A percentile compares a stretch with the other conserved stretches of the same genome.
These are phyloP conservation scores for Brachionus plicatilis DNA, from an alignment of 1,140 invertebrate genomes.

Conservation along the genomic window DNA sequence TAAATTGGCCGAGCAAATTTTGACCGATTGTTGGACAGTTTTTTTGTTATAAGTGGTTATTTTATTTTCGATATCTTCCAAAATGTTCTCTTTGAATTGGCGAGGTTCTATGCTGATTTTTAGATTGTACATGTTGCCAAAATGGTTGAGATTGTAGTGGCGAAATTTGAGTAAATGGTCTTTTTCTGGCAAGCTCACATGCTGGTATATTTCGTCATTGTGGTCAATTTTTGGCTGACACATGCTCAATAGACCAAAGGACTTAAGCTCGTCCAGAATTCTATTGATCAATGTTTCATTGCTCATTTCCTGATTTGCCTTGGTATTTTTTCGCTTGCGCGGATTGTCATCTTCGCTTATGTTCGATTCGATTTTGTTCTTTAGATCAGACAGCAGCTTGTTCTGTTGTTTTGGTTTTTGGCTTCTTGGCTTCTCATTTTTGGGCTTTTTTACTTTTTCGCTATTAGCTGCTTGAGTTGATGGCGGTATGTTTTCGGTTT, in stretches of 20 bases:
- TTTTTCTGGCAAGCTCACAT: background rate
- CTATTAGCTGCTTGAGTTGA: background rate
- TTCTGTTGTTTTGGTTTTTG: conserved; percentile 1
- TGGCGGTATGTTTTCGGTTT: background rate
- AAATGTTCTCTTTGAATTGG: background rate
- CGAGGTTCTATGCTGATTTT: background rate
- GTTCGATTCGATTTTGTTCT: conserved; percentile 6
- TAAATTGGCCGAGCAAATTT: background rate
- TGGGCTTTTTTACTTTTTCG: background rate
- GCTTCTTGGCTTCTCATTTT: background rate
- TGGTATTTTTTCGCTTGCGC: background rate
- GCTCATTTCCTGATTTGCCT: background rate
- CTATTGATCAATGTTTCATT: background rate
- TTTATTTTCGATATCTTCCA: background rate
- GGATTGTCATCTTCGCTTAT: background rate
- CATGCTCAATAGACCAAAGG: background rate
- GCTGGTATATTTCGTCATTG: background rate
- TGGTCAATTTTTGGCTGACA: background rate
- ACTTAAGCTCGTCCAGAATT: background rate
- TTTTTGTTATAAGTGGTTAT: background rate
- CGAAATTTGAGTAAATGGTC: conserved; percentile 16
- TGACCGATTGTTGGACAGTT: background rate
- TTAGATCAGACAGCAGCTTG: background rate
- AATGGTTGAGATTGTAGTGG: background rate
- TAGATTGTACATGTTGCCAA: background rate